Percentiles rank a stretch among this genome's conserved stretches.
These are phyloP conservation scores for Lanistes nyassanus DNA, from an alignment of 1,140 invertebrate genomes.

Conservation along the genomic window DNA sequence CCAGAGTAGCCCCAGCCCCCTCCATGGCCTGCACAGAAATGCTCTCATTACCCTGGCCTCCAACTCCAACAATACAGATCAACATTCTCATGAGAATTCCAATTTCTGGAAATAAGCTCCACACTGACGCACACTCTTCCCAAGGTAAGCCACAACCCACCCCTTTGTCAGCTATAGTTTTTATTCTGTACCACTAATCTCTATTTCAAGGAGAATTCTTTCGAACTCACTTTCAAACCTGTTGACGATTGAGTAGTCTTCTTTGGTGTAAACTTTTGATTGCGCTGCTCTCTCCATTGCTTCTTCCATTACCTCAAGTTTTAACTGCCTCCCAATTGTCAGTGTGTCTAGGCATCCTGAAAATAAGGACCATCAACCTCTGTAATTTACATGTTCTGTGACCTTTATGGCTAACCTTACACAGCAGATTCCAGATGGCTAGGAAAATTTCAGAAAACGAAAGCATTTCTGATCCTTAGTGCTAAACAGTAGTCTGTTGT, in stretches of 20 bases:
- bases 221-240: slow-evolving; percentile 87
- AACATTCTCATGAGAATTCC: background rate
- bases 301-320: slow-evolving; percentile 66
- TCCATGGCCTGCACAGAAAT: slow-evolving; percentile 76
- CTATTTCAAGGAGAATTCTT: slow-evolving; percentile 1
- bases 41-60: no score
- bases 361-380: slow-evolving; percentile 19
- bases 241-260: slow-evolving; percentile 87
- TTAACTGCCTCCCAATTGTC: slow-evolving; percentile 81
- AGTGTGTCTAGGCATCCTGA: slow-evolving; percentile 86
- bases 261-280: slow-evolving; percentile 71
- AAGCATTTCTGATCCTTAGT: no score
- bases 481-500: no score
- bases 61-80: slow-evolving; percentile 11
- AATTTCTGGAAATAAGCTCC: background rate
- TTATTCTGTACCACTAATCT: slow-evolving; percentile 1
- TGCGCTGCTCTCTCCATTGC: slow-evolving; percentile 67
- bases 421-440: no score
- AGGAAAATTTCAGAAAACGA: no score
- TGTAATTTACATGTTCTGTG: no score
- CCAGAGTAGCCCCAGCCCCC: slow-evolving; percentile 98
- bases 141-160: no score
- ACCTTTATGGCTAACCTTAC: no score
- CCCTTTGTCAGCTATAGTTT: background rate
- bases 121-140: background rate